Percentiles rank a stretch among this genome's conserved stretches.
Conservation (phyloP, 2,113 vertebrate species). For the Xenopus laevis region DNA sequence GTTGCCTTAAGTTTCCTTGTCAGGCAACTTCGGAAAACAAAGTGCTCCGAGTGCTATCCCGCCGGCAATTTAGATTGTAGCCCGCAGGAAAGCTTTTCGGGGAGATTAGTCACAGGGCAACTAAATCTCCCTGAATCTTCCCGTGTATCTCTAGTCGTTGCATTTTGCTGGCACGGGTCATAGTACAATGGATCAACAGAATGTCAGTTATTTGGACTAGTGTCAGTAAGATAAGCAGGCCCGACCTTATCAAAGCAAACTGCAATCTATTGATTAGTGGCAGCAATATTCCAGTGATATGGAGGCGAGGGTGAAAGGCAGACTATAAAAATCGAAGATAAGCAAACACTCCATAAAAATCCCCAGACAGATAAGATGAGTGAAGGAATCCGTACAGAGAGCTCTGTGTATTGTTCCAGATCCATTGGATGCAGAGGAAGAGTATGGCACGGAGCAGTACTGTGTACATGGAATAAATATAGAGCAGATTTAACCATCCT, state of each 20-base stretch:
- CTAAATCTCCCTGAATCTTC: too few relatives aligned
- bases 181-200: not conserved
- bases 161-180: too few relatives aligned
- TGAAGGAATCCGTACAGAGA: not conserved
- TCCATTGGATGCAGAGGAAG: not conserved
- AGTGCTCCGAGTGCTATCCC: too few relatives aligned
- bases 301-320: too few relatives aligned
- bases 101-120: too few relatives aligned
- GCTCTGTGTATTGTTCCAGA: not conserved
- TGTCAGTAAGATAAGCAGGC: slow-evolving; percentile 7
- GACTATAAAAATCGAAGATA: slow-evolving; percentile 20
- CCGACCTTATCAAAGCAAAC: slow-evolving; percentile 11
- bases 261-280: slow-evolving; percentile 28
- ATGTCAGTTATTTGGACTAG: not conserved
- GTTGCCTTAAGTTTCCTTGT: too few relatives aligned
- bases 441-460: slow-evolving; percentile 2
- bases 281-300: not conserved
- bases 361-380: not conserved
- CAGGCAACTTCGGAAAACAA: too few relatives aligned
- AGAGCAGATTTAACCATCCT: too few relatives aligned
- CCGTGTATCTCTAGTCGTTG: too few relatives aligned
- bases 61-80: too few relatives aligned
- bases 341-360: slow-evolving; percentile 24
- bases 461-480: too few relatives aligned
- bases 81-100: too few relatives aligned